Percentiles rank a stretch among this genome's conserved stretches.
Conservation (phyloP, 2,888 invertebrate genomes). For the Amorpha juglandis region DNA sequence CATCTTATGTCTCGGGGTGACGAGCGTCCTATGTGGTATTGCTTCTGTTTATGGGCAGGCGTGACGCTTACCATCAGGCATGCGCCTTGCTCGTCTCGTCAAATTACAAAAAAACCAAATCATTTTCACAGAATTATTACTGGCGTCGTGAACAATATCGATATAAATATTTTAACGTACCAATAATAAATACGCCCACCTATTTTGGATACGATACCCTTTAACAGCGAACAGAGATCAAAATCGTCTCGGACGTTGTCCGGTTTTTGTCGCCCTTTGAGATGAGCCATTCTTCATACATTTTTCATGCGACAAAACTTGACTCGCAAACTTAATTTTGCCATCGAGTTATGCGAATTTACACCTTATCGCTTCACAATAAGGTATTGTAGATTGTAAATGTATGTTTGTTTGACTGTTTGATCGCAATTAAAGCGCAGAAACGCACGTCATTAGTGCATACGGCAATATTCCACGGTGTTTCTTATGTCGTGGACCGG, state of each 20-base stretch:
- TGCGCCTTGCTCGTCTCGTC: no score
- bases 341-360: conserved; percentile 28
- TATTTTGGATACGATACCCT: conserved; percentile 66
- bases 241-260: conserved; percentile 64
- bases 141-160: not conserved
- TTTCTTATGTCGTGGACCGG: conserved; percentile 59
- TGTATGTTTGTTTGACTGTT: conserved; percentile 61
- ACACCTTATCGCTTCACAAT: conserved; percentile 35
- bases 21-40: no score
- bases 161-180: conserved; percentile 2
- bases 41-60: no score
- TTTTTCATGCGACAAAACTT: conserved; percentile 73
- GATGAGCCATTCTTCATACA: conserved; percentile 73
- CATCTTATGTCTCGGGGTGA: no score
- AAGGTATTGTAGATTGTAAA: conserved; percentile 35
- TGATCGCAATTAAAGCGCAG: conserved; percentile 81
- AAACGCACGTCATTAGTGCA: conserved; percentile 80
- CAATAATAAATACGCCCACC: conserved; percentile 2
- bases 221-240: conserved; percentile 69
- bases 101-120: no score
- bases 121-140: not conserved
- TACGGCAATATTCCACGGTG: conserved; percentile 82
- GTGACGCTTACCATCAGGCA: no score
- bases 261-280: conserved; percentile 64
- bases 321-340: conserved; percentile 43